These are phyloP conservation scores for Sitta europaea DNA, from an alignment of 2,113 vertebrate genomes.

Conservation along the genomic window DNA sequence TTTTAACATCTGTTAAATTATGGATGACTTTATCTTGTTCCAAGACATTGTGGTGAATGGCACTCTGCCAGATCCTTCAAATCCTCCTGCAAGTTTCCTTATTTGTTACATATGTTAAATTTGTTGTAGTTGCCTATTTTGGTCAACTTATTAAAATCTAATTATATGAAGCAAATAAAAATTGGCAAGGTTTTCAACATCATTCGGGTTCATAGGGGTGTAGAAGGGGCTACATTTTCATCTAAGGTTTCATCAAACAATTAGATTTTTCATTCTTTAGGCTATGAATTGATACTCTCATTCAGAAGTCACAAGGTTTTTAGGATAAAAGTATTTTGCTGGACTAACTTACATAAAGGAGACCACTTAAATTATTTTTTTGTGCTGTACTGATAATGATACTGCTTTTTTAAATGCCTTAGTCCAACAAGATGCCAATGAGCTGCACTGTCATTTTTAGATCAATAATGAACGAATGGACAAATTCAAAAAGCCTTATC, in stretches of 20 bases:
- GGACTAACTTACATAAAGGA: neutral
- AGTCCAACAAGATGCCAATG: neutral
- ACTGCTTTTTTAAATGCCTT: neutral
- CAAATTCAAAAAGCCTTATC: neutral
- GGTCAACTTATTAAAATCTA: neutral
- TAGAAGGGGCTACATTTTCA: neutral
- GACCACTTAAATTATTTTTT: neutral
- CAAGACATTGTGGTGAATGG: constrained; percentile 68
- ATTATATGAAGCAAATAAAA: constrained; percentile 1
- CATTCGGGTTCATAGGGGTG: neutral
- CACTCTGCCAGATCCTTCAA: constrained; percentile 52
- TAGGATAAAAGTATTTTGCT: neutral
- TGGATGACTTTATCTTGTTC: constrained; percentile 71
- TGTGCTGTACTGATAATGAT: neutral
- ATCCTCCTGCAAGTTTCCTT: constrained; percentile 45
- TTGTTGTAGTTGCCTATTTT: constrained; percentile 37
- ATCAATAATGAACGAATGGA: neutral
- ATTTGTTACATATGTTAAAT: constrained; percentile 59
- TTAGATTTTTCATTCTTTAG: neutral
- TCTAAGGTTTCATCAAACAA: neutral
- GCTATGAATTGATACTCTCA: neutral
- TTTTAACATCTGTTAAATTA: constrained; percentile 74
- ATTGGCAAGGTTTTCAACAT: neutral
- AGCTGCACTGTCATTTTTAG: neutral
- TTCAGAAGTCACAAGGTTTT: neutral